Evolutionary conservation across 2,888 invertebrate species (phyloP).

Genomic region (Cremastobaeus sp.): DNA sequence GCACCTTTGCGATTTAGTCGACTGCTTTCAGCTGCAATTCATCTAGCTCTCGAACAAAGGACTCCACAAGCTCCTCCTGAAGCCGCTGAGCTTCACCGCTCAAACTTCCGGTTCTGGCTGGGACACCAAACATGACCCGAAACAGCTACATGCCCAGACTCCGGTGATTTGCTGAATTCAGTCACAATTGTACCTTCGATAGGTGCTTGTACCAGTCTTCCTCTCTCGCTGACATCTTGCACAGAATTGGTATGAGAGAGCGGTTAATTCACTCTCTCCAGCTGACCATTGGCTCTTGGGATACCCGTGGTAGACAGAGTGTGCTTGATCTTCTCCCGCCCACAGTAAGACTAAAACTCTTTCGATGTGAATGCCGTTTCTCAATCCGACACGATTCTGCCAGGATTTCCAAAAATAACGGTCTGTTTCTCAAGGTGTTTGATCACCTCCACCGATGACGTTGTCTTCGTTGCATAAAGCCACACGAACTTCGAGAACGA

Average conservation of each 20-base stretch:
- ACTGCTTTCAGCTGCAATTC: background rate
- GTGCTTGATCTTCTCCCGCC: background rate
- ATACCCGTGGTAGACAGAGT: background rate
- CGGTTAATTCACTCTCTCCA: background rate
- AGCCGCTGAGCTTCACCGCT: background rate
- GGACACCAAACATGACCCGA: background rate
- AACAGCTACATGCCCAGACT: background rate
- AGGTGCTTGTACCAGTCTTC: slow-evolving; percentile 9
- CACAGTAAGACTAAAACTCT: background rate
- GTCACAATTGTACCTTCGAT: background rate
- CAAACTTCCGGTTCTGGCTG: background rate
- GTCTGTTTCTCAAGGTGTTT: background rate
- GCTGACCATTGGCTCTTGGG: background rate
- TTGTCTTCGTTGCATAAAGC: background rate
- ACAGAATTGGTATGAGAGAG: background rate
- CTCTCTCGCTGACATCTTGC: background rate
- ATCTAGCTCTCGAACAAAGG: background rate
- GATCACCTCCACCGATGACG: background rate
- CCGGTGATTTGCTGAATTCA: background rate
- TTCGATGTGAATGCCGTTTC: background rate
- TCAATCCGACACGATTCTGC: background rate
- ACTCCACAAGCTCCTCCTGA: background rate
- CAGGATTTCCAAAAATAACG: background rate
- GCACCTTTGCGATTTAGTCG: background rate
- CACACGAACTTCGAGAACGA: background rate